These are phyloP conservation scores for Chalcis sispes DNA, from an alignment of 2,888 invertebrate species.

Conservation along the genomic window DNA sequence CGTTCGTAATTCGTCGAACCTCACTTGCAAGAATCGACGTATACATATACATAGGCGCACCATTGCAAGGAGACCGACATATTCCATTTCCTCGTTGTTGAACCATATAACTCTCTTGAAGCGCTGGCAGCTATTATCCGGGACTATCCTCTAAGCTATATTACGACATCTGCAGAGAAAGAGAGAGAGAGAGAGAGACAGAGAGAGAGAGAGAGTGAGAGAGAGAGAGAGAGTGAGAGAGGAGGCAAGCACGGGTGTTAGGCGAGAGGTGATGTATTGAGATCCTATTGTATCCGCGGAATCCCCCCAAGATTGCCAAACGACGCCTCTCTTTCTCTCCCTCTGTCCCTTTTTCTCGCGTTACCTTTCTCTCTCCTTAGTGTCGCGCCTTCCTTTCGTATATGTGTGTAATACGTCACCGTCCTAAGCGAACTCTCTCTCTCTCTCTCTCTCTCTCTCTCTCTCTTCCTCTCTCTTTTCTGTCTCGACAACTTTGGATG, in stretches of 20 bases:
- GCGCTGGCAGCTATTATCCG: constrained; percentile 73
- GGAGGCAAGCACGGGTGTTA: constrained; percentile 65
- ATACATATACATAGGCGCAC: constrained; percentile 29
- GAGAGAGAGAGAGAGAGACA: constrained; percentile 13
- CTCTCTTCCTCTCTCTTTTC: too few species aligned
- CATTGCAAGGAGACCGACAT: constrained; percentile 37
- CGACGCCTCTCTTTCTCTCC: constrained; percentile 65
- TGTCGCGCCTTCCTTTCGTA: too few species aligned
- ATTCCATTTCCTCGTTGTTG: constrained; percentile 68
- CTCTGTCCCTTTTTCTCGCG: too few species aligned
- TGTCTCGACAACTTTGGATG: too few species aligned
- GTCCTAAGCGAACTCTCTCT: constrained; percentile 58
- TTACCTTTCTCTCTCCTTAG: too few species aligned
- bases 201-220: constrained; percentile 1
- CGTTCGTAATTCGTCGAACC: background rate
- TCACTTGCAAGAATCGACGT: background rate
- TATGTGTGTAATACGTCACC: constrained; percentile 74
- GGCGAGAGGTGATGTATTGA: constrained; percentile 75
- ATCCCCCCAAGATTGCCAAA: constrained; percentile 76
- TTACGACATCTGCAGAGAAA: constrained; percentile 70
- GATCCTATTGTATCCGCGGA: constrained; percentile 76
- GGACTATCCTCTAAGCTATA: constrained; percentile 70
- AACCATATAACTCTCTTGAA: constrained; percentile 72
- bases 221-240: constrained; percentile 1
- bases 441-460: background rate